A percentile compares a stretch with the other conserved stretches of the same genome.
Conservation (phyloP, 2,888 invertebrate species). For the Rotaria sp. region DNA sequence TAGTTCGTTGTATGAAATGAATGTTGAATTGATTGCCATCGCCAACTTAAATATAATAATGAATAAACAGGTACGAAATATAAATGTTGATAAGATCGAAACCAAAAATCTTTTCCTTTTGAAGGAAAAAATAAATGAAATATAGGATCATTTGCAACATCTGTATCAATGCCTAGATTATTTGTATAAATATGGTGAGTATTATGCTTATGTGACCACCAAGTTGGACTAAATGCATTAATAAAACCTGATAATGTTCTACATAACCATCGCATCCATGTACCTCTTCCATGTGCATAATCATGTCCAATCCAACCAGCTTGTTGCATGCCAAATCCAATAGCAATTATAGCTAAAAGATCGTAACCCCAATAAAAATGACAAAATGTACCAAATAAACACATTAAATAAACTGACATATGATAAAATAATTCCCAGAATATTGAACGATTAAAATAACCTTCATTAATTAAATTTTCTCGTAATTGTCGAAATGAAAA, state of each 20-base stretch:
- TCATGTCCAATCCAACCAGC: not conserved
- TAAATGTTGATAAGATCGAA: not conserved
- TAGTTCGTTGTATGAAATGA: not conserved
- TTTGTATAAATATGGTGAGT: not conserved
- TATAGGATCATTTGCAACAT: not conserved
- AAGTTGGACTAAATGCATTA: not conserved
- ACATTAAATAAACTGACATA: not conserved
- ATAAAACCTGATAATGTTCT: not conserved
- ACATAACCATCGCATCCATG: constrained; percentile 5
- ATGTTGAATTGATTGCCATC: not conserved
- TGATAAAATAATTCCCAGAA: not conserved
- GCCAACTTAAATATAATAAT: constrained; percentile 4
- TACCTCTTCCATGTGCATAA: not conserved
- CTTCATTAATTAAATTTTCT: not conserved
- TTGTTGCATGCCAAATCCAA: constrained; percentile 3
- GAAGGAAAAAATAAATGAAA: not conserved
- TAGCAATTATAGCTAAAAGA: not conserved
- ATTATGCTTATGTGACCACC: not conserved
- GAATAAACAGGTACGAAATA: not conserved
- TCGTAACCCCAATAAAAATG: not conserved
- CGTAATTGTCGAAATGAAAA: not conserved
- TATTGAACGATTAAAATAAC: not conserved
- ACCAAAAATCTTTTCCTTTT: not conserved
- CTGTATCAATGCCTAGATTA: not conserved
- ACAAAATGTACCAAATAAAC: not conserved